Evolutionary conservation across 1,140 invertebrate genomes (phyloP), one percentile per base, ranked within the genome.

Genomic region (Mylabris phalerata): DNA sequence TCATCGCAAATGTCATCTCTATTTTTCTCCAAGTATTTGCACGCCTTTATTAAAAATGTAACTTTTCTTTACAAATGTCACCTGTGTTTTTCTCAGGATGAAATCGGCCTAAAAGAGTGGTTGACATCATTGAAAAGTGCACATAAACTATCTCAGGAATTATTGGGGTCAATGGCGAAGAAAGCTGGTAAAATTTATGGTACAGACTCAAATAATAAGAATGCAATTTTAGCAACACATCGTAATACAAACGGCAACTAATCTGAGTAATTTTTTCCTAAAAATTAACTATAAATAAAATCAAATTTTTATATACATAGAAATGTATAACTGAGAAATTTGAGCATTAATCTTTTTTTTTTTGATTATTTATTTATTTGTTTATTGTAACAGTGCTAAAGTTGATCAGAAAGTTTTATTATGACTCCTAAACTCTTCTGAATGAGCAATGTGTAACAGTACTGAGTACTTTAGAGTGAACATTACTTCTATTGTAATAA

Each of bases 141-240:
- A 13, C 92, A 96, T 78, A 95, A 95, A 77, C 85, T 87, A 69
- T 95, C 93, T 0, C 84, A 90, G 73, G 94, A 98, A 73, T 81
- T 98, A 60, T 79, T 98, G 3, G 89, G 89, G 11, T 92, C 86
- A 38, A 96, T 97, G 90, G 93, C 93, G n/a, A 86, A 87, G 69
- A 98, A 98, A 77, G 94, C 93, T 41, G 93, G 92, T 46, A 95
- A 95, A 78, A 97, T 98, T 62, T 97, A 97, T 78, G 94, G 94
- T 44, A 93, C 93, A 43, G 82, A 82, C 56, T 71, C 71, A 51
- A 73, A 71, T 61, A 72, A 73, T 55, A 67, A 67, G 59, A 71
- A 71, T 59, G 74, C 72, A 6, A 74, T 79, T 40, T 77, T 79
- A 57, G 71, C 77, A 44, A 66, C 76, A 46, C 74, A 76, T 50